Percentiles rank a stretch among this genome's conserved stretches.
Conservation (phyloP, 2,888 invertebrate genomes). For the Syrista parreyssii region DNA sequence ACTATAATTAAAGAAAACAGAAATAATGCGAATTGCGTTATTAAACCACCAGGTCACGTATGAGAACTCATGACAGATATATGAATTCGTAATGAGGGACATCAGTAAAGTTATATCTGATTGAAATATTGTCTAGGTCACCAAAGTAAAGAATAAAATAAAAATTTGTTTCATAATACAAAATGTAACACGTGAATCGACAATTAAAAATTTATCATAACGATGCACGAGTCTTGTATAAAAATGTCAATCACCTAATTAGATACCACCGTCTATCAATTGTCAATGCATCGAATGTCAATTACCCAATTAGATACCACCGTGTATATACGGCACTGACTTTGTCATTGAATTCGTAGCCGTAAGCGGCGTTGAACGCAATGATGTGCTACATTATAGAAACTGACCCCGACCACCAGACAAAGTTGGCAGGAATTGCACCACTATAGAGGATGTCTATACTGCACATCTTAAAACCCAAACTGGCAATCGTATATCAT, state of each 20-base stretch:
- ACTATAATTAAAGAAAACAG: neutral
- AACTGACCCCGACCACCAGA: conserved; percentile 18
- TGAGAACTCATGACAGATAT: neutral
- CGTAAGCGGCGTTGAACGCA: neutral
- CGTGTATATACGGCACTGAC: neutral
- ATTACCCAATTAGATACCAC: neutral
- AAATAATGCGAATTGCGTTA: neutral
- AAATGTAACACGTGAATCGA: neutral
- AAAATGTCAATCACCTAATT: neutral
- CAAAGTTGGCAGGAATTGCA: conserved; percentile 19
- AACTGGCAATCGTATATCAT: neutral
- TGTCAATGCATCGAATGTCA: too few species aligned
- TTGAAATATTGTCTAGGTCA: neutral
- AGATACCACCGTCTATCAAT: too few species aligned
- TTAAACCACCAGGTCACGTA: neutral
- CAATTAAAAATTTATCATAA: neutral
- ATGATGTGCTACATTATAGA: neutral
- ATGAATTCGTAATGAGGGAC: neutral
- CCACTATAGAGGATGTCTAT: neutral
- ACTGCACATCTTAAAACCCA: neutral
- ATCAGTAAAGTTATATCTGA: neutral
- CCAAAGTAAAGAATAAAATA: neutral
- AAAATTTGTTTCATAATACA: neutral
- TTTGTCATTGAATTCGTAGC: neutral
- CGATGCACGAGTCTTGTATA: neutral